Base-by-base conservation (phyloP, 35 echinoderm and acorn worm species). In the Heliocidaris tuberculata region DNA sequence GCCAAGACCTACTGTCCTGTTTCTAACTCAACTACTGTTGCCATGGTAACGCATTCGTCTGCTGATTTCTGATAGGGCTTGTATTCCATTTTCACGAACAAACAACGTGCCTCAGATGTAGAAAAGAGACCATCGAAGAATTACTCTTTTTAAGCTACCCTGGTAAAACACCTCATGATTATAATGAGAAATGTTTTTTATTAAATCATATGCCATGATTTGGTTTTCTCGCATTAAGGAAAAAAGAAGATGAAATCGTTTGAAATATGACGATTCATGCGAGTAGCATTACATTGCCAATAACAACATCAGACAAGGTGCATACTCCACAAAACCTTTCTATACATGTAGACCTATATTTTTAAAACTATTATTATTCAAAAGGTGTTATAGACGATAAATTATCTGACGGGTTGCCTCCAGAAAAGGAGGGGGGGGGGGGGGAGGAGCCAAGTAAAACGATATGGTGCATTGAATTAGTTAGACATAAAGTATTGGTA, bases 1-100 rank as follows among this genome's bases (percentile, higher is more conserved):
- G 87, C 19, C 31, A 42, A 89, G 87, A 31, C 24, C 32, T 19
- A 89, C 87, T 89, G 87, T 89, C 87, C 87, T 89, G 87, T 89
- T 89, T 47, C 87, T 47, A 89, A 89, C 87, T 89, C 87, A 48
- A 48, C 87, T 48, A 48, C 32, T 13, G 87, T 89, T 89, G 10
- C 87, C 87, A 89, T 89, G 47, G 87, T 0, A 89, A 89, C 87
- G 19, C 32, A 32, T 47, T 89, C 87, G 87, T 19, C 87, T 89
- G 87, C 32, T 89, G 87, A 89, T 89, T 48, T 47, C 29, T 27
- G 87, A 89, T 89, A 89, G 87, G 47, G 31, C 31, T 47, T 17
- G 31, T 15, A 89, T 89, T 89, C 47, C 32, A 89, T 89, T 89
- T 42, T 15, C 31, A 89, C 24, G 13, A 89, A 42, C 9, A 89